Conservation (phyloP, 1,140 invertebrate species). For the Heliconius congener region DNA sequence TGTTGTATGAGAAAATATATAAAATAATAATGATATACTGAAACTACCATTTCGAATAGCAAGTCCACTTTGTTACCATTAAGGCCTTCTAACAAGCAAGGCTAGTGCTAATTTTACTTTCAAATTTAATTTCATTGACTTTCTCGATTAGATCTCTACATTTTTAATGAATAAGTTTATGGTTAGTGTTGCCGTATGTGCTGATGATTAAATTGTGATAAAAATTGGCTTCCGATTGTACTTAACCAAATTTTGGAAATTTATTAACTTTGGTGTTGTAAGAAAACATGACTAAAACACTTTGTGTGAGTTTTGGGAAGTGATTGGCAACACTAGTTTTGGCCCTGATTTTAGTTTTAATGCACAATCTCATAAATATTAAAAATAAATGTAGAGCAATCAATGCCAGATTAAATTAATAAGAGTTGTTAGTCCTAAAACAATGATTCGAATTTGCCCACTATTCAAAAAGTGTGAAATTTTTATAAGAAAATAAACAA, state of each 20-base stretch:
- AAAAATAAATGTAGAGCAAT: constrained; percentile 18
- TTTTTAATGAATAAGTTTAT: constrained; percentile 4
- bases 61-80: constrained; percentile 1
- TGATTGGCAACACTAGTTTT: not conserved
- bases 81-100: constrained; percentile 6
- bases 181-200: not conserved
- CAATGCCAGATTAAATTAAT: constrained; percentile 15
- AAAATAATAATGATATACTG: not conserved
- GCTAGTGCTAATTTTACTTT: constrained; percentile 14
- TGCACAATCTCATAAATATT: constrained; percentile 17
- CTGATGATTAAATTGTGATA: not conserved
- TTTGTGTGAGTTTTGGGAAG: not conserved
- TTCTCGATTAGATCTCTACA: constrained; percentile 10
- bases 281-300: not conserved
- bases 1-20: not conserved
- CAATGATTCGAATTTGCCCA: not conserved
- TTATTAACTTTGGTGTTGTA: constrained; percentile 7
- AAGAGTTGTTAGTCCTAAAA: constrained; percentile 8
- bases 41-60: not conserved
- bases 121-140: constrained; percentile 2
- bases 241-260: constrained; percentile 12
- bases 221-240: constrained; percentile 14
- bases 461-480: not conserved
- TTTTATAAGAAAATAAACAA: not conserved
- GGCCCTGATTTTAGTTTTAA: constrained; percentile 1